Base-by-base conservation (phyloP, 2,888 invertebrate species). In the Tetragonisca angustula region DNA sequence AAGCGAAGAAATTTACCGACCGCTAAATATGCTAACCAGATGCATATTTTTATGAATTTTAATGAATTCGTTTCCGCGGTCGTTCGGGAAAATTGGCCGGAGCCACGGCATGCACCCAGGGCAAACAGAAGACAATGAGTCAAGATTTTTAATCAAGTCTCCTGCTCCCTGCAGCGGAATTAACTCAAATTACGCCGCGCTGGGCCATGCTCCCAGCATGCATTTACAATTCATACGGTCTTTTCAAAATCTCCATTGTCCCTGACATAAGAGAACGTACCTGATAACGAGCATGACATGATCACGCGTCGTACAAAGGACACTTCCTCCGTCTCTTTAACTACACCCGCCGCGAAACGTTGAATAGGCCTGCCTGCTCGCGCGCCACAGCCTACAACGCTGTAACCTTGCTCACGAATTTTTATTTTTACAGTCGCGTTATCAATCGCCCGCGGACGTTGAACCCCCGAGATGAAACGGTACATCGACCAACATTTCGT, bases 121-220 rank as follows among this genome's bases (percentile, higher is more conserved):
- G 93, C 92, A 93, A 94, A 94, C 92, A 92, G 89, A 92, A 93
- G 93, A 94, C 93, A 94, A 94, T 93, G 93, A 92, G 91, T 82
- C 89, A 88, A 91, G 93, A 91, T 93, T 93, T 94, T 93, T 94
- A 94, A 94, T 94, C 93, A 92, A 92, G 92, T 92, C 93, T 90
- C 91, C 85, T 87, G 92, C 85, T 92, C 91, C 91, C 93, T 92
- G 93, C 93, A 93, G 92, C 93, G 91, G 92, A 93, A 94, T 93
- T 93, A 94, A 94, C 93, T 94, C 90, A 92, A 94, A 94, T 94
- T 93, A 92, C 89, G 85, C 91, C 92, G 92, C 92, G 90, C 91
- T 92, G 92, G 92, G 91, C 90, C 87, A 84, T 75, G 79, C 84
- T 91, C 90, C 86, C 89, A 87, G 89, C 83, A 80, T 88, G 88